phyloP scores from a whole-genome alignment of 2,113 vertebrate species.

The Zootoca vivipara region DNA sequence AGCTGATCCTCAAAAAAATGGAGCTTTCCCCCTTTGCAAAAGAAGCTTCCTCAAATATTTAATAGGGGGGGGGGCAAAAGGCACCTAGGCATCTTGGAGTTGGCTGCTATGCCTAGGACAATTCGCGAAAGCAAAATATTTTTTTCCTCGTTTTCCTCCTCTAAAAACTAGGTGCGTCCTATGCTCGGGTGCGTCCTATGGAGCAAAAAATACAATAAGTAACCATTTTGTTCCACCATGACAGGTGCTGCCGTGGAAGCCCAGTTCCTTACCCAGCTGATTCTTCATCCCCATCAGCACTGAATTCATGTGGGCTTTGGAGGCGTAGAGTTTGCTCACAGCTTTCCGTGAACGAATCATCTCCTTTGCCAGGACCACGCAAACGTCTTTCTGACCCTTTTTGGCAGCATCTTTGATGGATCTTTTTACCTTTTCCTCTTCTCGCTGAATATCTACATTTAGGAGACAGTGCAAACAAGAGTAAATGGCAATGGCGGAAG shows the following conservation, averaged over 20 bases:
- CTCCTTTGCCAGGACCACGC: slow-evolving; percentile 92
- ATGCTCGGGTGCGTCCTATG: too few relatives aligned
- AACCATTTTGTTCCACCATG: neutral
- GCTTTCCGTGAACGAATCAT: slow-evolving; percentile 91
- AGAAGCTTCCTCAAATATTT: too few relatives aligned
- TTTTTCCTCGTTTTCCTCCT: too few relatives aligned
- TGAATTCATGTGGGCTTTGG: slow-evolving; percentile 98
- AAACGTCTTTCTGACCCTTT: slow-evolving; percentile 93
- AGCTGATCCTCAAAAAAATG: too few relatives aligned
- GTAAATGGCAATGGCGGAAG: neutral
- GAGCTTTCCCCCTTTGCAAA: too few relatives aligned
- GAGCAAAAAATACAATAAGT: too few relatives aligned
- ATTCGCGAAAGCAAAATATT: too few relatives aligned
- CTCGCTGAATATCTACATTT: slow-evolving; percentile 91
- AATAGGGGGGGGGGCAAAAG: too few relatives aligned
- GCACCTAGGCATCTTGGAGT: too few relatives aligned
- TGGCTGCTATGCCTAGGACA: too few relatives aligned
- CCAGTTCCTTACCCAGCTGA: slow-evolving; percentile 87
- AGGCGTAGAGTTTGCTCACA: slow-evolving; percentile 90
- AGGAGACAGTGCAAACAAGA: slow-evolving; percentile 12
- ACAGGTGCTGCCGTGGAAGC: neutral
- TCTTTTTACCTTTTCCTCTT: slow-evolving; percentile 95
- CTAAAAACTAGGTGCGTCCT: too few relatives aligned
- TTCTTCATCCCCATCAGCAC: slow-evolving; percentile 97
- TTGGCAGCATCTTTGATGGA: slow-evolving; percentile 97